A percentile compares a stretch with the other conserved stretches of the same genome.
Conservation (phyloP, 2,113 vertebrate species). For the Lethenteron camtschaticum region DNA sequence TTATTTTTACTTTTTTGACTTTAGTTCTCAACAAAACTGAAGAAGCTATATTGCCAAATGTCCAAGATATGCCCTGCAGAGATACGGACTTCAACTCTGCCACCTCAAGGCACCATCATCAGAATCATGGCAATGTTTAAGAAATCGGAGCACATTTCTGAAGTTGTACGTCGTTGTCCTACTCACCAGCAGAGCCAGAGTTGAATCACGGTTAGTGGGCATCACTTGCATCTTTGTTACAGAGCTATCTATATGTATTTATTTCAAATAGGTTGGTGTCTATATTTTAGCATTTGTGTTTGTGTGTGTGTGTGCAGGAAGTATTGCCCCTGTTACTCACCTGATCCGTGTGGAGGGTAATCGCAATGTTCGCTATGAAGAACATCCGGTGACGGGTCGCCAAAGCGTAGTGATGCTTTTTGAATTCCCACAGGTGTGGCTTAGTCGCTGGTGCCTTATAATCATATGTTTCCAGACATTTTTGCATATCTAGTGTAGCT, state of each 20-base stretch:
- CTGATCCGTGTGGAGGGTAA: slow-evolving; percentile 3
- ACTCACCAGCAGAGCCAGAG: background rate
- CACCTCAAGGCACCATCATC: background rate
- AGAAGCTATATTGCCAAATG: slow-evolving; percentile 4
- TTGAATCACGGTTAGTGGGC: too few relatives aligned
- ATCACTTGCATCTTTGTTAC: too few relatives aligned
- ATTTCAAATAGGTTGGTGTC: too few relatives aligned
- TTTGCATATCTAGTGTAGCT: too few relatives aligned
- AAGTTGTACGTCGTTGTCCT: slow-evolving; percentile 1
- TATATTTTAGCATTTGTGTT: too few relatives aligned
- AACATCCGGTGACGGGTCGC: background rate
- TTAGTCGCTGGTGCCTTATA: too few relatives aligned
- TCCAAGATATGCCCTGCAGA: background rate
- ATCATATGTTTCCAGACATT: too few relatives aligned
- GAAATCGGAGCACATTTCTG: background rate
- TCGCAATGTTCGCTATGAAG: background rate
- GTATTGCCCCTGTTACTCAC: background rate
- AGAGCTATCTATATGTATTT: too few relatives aligned
- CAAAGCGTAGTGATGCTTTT: slow-evolving; percentile 1
- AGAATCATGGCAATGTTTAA: slow-evolving; percentile 1
- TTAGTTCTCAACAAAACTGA: background rate
- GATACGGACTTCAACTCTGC: background rate
- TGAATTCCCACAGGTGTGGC: background rate
- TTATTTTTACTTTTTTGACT: background rate
- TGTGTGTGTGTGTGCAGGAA: background rate